Evolutionary conservation across 2,113 vertebrate genomes (phyloP), one percentile per base, ranked within the genome.

Genomic region (Trachemys scripta): DNA sequence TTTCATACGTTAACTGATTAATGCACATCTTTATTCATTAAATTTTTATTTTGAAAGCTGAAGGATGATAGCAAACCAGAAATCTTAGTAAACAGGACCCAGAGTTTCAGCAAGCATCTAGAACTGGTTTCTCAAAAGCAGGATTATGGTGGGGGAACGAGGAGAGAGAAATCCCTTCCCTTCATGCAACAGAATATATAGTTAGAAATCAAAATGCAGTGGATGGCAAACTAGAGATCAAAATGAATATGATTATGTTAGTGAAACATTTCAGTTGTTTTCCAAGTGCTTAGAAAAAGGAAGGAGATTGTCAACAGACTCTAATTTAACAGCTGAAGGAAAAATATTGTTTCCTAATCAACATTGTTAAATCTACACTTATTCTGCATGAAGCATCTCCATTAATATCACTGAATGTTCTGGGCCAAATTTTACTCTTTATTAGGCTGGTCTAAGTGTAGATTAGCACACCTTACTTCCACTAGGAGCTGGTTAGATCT

Each of bases 21-120:
- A 17, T 47, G 19, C 38, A 6, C 17, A 53, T 0, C 16, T 88
- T 27, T 76, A 3, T 42, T 69, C 57, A 53, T 45, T 50, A 31
- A 27, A 10, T 57, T 72, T 90, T 91, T 38, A 35, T 94, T 92
- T 91, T 12, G 42, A 42, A 94, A 90, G 47, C 27, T 88, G 80
- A 90, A 96, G 84, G 65, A 85, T 17, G 27, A 62, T 4, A 54
- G 38, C 31, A 85, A 27, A n/a, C 10, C 53, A 92, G 17, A 38
- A 72, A 62, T 80, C n/a, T 72, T 22, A 27, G 65, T 25, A 49
- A 80, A 22, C 6, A 31, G 10, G 27, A 82, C 13, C 1, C 22
- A 80, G 27, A 87, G 19, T 72, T 72, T 72, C 19, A 72, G 5
- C 16, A 80, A 79, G 47, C 79, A 75, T 6, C 4, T 16, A 76